These are phyloP conservation scores for Hydrozoanthus tunicans DNA, from an alignment of 64 coral and sea anemone genomes.

Conservation along the genomic window DNA sequence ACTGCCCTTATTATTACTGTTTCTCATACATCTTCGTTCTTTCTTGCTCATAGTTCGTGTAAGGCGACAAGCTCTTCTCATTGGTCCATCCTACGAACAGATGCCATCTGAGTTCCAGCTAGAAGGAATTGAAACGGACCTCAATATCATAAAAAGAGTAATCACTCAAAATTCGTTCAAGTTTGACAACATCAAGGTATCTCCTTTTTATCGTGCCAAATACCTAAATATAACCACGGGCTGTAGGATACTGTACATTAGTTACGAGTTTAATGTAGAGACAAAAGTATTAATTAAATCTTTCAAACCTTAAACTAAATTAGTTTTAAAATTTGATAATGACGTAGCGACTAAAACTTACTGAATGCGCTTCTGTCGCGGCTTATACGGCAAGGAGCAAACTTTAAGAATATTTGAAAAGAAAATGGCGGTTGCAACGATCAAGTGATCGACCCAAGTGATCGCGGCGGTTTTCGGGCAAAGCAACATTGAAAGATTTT, in stretches of 20 bases:
- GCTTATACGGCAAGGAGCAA: too few species aligned
- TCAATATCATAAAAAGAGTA: constrained; percentile 27
- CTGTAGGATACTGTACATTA: background rate
- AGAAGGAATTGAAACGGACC: background rate
- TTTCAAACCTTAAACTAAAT: too few species aligned
- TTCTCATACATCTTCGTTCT: background rate
- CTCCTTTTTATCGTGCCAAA: background rate
- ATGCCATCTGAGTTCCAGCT: background rate
- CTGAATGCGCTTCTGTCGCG: too few species aligned
- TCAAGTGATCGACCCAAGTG: too few species aligned
- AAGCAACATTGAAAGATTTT: too few species aligned
- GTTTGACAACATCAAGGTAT: constrained; percentile 27
- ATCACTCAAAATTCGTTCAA: constrained; percentile 18
- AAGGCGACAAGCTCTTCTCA: constrained; percentile 39
- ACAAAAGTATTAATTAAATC: too few species aligned
- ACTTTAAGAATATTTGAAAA: too few species aligned
- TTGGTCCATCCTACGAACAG: constrained; percentile 21
- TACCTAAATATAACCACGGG: background rate
- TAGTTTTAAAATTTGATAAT: too few species aligned
- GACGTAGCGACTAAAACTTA: too few species aligned
- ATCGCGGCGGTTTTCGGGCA: too few species aligned
- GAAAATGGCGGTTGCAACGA: too few species aligned
- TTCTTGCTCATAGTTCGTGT: background rate
- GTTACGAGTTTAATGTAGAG: background rate
- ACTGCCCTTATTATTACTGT: too few species aligned